Conservation (phyloP, 2,888 invertebrate species). For the Scrobipalpa atriplicella region DNA sequence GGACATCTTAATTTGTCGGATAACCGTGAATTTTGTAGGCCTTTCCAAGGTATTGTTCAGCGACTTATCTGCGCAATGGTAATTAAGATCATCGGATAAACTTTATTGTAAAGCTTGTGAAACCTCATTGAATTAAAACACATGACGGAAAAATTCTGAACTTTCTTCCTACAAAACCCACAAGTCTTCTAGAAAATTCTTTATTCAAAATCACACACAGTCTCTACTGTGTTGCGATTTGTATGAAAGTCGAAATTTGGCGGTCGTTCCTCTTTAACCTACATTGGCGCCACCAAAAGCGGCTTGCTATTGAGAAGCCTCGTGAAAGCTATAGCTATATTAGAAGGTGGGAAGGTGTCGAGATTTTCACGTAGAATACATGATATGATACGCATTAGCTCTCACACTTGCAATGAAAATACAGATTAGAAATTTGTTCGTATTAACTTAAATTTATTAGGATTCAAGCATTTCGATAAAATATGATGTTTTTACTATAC, state of each 20-base stretch:
- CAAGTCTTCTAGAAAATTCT: neutral
- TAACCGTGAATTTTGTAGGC: neutral
- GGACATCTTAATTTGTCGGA: neutral
- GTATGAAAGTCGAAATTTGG: conserved; percentile 24
- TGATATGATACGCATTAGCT: neutral
- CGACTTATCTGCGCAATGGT: neutral
- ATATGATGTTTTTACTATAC: too few species aligned
- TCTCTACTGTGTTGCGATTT: neutral
- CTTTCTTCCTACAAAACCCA: neutral
- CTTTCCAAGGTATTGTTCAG: neutral
- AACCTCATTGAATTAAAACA: neutral
- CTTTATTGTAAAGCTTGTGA: neutral
- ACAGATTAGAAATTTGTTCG: neutral
- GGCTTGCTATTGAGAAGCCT: neutral
- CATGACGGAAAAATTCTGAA: neutral
- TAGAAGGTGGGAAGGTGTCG: conserved; percentile 1
- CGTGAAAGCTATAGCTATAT: conserved; percentile 2
- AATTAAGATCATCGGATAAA: neutral
- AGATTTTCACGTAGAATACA: neutral
- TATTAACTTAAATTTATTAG: too few species aligned
- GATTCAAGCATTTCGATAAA: too few species aligned
- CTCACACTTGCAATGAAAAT: neutral
- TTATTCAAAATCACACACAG: neutral
- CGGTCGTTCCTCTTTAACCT: conserved; percentile 17
- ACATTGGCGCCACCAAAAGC: conserved; percentile 13